A percentile compares a stretch with the other conserved stretches of the same genome.
Conservation (phyloP, 2,888 invertebrate genomes). For the Ormyrus labotus region DNA sequence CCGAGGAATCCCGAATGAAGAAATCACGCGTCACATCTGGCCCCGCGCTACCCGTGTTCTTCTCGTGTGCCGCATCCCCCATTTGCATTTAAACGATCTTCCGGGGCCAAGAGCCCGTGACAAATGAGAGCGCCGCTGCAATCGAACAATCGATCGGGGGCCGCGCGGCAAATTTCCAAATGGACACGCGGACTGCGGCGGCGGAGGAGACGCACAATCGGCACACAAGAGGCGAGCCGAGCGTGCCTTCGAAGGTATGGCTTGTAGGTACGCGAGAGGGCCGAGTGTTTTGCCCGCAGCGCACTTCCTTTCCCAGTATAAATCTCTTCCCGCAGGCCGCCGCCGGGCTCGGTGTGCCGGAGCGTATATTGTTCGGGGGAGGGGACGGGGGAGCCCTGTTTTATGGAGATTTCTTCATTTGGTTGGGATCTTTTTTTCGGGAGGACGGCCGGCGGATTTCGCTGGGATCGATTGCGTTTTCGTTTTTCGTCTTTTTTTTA, state of each 20-base stretch:
- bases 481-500: too few relatives aligned
- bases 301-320: slow-evolving; percentile 38
- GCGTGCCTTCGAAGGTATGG: not conserved
- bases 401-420: too few relatives aligned
- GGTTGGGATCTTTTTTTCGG: too few relatives aligned
- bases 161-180: slow-evolving; percentile 66
- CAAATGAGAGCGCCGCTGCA: slow-evolving; percentile 72
- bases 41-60: slow-evolving; percentile 4
- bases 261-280: not conserved
- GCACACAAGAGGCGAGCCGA: not conserved
- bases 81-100: slow-evolving; percentile 71
- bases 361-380: too few relatives aligned
- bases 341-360: too few relatives aligned
- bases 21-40: slow-evolving; percentile 48
- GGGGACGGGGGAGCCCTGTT: too few relatives aligned
- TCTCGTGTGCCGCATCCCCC: slow-evolving; percentile 34
- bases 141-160: slow-evolving; percentile 71
- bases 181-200: slow-evolving; percentile 51
- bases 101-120: slow-evolving; percentile 59
- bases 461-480: too few relatives aligned
- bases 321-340: slow-evolving; percentile 8
- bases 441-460: too few relatives aligned
- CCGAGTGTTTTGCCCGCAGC: too few relatives aligned
- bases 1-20: slow-evolving; percentile 42
- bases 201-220: slow-evolving; percentile 58